phyloP scores from a whole-genome alignment of 2,113 vertebrate genomes.

The Donacobius atricapilla region DNA sequence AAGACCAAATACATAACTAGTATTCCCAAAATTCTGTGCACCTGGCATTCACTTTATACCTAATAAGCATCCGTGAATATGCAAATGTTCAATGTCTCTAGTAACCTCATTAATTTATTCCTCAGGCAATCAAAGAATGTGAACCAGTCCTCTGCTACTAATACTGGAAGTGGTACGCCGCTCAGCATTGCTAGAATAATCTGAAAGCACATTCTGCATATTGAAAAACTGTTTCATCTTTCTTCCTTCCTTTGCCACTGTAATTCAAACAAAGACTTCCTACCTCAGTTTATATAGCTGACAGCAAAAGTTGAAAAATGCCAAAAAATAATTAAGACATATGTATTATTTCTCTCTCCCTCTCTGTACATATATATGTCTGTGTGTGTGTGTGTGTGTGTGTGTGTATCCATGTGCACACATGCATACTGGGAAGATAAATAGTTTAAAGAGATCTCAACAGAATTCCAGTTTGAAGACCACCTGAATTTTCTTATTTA shows the following conservation, averaged over 20 bases:
- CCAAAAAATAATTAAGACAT: slow-evolving; percentile 44
- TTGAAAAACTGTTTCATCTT: slow-evolving; percentile 70
- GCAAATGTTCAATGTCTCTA: slow-evolving; percentile 77
- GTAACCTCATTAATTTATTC: slow-evolving; percentile 85
- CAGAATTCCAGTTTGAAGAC: slow-evolving; percentile 18
- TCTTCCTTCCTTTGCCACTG: slow-evolving; percentile 42
- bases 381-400: no score
- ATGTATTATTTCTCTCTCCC: background rate
- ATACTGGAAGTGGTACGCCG: slow-evolving; percentile 49
- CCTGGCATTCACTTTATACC: slow-evolving; percentile 79
- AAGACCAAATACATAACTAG: slow-evolving; percentile 52
- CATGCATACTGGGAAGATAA: background rate
- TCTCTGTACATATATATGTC: background rate
- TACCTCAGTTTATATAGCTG: slow-evolving; percentile 54
- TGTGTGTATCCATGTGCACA: background rate
- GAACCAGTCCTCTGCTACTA: slow-evolving; percentile 71
- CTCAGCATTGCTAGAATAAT: slow-evolving; percentile 54
- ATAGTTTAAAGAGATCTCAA: slow-evolving; percentile 37
- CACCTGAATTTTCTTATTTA: slow-evolving; percentile 31
- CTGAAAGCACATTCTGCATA: slow-evolving; percentile 58
- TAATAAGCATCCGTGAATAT: slow-evolving; percentile 82
- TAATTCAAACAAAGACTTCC: slow-evolving; percentile 72
- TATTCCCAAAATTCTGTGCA: slow-evolving; percentile 75
- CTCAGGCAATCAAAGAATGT: slow-evolving; percentile 79
- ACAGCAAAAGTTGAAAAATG: slow-evolving; percentile 47